Evolutionary conservation across 2,888 invertebrate species (phyloP), one percentile per base, ranked within the genome.

Genomic region (Phengaris alcon): DNA sequence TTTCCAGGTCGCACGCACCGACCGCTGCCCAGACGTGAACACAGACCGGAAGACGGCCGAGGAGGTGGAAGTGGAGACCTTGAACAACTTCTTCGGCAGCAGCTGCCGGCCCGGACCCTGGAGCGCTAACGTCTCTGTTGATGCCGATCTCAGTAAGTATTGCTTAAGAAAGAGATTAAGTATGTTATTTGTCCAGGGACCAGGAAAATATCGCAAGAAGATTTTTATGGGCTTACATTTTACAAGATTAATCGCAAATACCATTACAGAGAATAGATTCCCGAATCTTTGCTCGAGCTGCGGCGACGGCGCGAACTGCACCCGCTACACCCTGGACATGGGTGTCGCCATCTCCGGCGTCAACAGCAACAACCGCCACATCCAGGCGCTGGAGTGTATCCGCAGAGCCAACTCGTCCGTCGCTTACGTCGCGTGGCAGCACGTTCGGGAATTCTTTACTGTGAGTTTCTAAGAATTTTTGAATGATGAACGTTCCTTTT

Each of bases 71-170:
- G 91, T 95, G 44, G 90, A 94, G 68, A 94, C 94, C 3, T 90
- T 97, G 0, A 92, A 90, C 73, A 82, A 86, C 0, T 96, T 95
- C 91, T 97, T 97, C 90, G 93, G 94, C 0, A 89, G 92, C 0
- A 95, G 95, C 77, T 97, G 97, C 87, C 93, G 96, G 73, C 97
- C 97, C 6, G 97, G 97, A 0, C 83, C 88, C 0, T 96, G 96
- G 96, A 94, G 95, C 5, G 82, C 90, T 35, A 95, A 95, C 78
- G 78, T 81, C 0, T 85, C 89, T 0, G 86, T 94, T 0, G 95
- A 96, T 81, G 84, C 85, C 12, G 81, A 84, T 73, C 90, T 96
- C 12, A 96, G 96, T 96, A 88, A 94, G 95, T 88, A 5, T 10
- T 12, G 6, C 64, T 44, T 15, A 12, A 57, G 35, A 72, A 15